Conservation (phyloP, 2,797 vertebrate species). For the Pseudomugil tenellus region DNA sequence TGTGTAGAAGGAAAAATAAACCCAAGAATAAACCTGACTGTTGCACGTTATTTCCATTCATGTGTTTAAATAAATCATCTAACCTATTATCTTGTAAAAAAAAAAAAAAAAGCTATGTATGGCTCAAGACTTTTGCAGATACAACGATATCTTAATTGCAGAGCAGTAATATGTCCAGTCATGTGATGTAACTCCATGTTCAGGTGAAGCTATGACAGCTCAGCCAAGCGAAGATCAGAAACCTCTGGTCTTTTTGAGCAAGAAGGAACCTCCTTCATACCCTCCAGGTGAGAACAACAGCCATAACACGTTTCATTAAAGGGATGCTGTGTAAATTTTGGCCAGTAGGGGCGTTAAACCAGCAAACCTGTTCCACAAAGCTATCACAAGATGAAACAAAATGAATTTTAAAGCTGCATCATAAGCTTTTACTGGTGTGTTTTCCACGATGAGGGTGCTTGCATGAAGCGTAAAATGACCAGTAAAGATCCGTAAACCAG, state of each 20-base stretch:
- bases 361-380: too few relatives aligned
- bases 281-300: constrained; percentile 70
- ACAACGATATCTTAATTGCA: background rate
- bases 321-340: too few relatives aligned
- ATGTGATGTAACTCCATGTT: constrained; percentile 30
- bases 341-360: too few relatives aligned
- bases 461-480: too few relatives aligned
- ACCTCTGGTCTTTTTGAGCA: constrained; percentile 39
- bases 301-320: too few relatives aligned
- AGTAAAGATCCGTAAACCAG: too few relatives aligned
- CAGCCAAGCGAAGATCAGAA: constrained; percentile 65
- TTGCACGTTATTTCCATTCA: background rate
- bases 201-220: constrained; percentile 29
- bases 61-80: background rate
- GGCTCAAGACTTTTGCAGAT: background rate
- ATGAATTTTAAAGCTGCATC: too few relatives aligned
- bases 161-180: background rate
- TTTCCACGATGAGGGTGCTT: too few relatives aligned
- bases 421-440: too few relatives aligned
- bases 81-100: background rate
- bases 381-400: too few relatives aligned
- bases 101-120: background rate
- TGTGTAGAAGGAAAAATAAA: too few relatives aligned
- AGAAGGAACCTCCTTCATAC: constrained; percentile 79
- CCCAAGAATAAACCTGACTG: too few relatives aligned